Conservation (phyloP, 2,888 invertebrate species). For the Troides aeacus region DNA sequence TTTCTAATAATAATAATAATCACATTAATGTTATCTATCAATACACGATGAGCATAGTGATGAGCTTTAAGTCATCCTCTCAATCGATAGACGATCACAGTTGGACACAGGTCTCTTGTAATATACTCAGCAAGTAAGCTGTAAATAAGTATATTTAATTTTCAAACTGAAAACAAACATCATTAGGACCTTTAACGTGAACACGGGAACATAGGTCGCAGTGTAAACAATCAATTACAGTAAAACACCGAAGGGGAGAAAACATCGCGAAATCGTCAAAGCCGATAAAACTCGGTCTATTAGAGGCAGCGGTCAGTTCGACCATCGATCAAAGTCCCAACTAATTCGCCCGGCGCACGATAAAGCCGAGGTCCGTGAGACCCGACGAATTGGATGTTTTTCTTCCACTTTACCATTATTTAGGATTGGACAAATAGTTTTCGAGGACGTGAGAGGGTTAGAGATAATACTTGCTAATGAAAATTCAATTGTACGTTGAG, state of each 20-base stretch:
- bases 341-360: constrained; percentile 52
- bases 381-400: constrained; percentile 52
- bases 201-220: neutral
- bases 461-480: constrained; percentile 38
- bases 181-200: too few species aligned
- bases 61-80: too few species aligned
- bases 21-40: too few species aligned
- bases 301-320: constrained; percentile 36
- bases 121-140: too few species aligned
- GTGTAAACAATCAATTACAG: constrained; percentile 25
- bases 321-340: constrained; percentile 50
- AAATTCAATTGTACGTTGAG: constrained; percentile 18
- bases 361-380: constrained; percentile 50
- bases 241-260: constrained; percentile 10
- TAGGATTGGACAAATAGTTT: constrained; percentile 62
- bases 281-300: constrained; percentile 36
- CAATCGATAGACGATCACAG: too few species aligned
- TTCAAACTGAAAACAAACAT: neutral
- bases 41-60: too few species aligned
- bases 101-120: too few species aligned
- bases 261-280: constrained; percentile 17
- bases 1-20: too few species aligned
- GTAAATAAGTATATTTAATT: neutral
- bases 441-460: constrained; percentile 49
- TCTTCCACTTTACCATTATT: constrained; percentile 53